Percentiles rank a stretch among this genome's conserved stretches.
These are phyloP conservation scores for Hystrix cristata DNA, from an alignment of 2,113 vertebrate species.

Conservation along the genomic window DNA sequence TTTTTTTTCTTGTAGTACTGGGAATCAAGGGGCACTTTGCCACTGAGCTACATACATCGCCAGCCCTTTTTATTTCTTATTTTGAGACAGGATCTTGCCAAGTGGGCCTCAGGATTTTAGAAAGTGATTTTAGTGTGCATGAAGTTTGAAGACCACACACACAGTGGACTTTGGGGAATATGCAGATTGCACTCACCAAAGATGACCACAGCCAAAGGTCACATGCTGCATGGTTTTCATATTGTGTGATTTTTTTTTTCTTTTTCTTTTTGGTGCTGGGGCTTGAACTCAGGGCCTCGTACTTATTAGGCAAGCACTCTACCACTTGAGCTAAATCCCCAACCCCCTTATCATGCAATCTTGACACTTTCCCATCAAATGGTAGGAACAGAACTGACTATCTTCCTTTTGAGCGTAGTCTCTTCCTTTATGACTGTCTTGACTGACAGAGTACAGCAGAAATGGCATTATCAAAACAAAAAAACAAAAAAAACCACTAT, in stretches of 20 bases:
- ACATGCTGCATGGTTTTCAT: background rate
- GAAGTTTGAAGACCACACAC: background rate
- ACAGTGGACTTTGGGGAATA: background rate
- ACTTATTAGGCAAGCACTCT: too few relatives aligned
- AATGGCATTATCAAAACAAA: background rate
- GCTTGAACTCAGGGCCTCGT: too few relatives aligned
- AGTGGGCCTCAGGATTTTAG: background rate
- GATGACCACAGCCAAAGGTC: background rate
- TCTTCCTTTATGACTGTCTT: background rate
- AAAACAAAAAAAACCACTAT: background rate
- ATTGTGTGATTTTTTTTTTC: too few relatives aligned
- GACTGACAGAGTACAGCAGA: background rate
- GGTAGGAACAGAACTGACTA: background rate
- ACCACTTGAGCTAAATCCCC: too few relatives aligned
- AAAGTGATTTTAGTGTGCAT: background rate
- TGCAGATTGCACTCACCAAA: background rate
- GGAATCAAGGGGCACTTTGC: too few relatives aligned
- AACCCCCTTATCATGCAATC: too few relatives aligned
- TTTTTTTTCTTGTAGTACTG: too few relatives aligned
- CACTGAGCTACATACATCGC: too few relatives aligned
- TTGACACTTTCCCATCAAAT: background rate
- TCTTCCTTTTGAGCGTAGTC: background rate
- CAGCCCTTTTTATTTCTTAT: too few relatives aligned
- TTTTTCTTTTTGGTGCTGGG: too few relatives aligned
- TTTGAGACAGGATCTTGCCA: too few relatives aligned